Base-by-base conservation (phyloP, 2,113 vertebrate genomes). In the Columba livia region DNA sequence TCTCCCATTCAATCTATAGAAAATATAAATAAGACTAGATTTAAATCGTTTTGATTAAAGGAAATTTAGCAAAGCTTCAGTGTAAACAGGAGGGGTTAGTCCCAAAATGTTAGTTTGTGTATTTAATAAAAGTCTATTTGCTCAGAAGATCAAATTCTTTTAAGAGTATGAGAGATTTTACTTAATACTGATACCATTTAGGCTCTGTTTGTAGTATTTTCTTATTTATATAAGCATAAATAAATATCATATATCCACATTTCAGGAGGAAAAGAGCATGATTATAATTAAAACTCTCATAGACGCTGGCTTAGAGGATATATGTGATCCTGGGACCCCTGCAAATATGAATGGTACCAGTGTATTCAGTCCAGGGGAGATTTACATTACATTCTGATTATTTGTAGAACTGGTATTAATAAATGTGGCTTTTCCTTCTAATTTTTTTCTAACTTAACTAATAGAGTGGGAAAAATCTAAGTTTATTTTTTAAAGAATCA, bases 401-500 rank as follows among this genome's bases (percentile, higher is more conserved):
- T 91, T 96, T 91, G 71, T 75, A 90, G 78, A 97, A 69, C 80
- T 96, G 89, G 60, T 79, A 94, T 91, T 92, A 93, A 94, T 93
- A 92, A 95, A 85, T 65, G 56, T 47, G 53, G 26, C 64, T 87
- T 90, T 91, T 71, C 18, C 65, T 86, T 31, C 50, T 94, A 48
- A 65, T 96, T 94, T 92, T 93, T 80, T 95, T 90, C 53, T 75
- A 4, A 54, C 29, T 94, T 90, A 88, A 81, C 61, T 80, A 64
- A 84, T 44, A 61, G 72, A 71, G 57, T 53, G 66, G 40, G 8
- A 90, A 94, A 93, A 88, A 0, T 6, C 44, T 42, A 53, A 1
- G 26, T 96, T 95, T 96, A 74, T 94, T 96, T 96, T 86, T 0
- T 71, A 89, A 95, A 92, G 26, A 84, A 60, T 79, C 5, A 80